Evolutionary conservation across 30 jellyfish, hydroid and myxozoan genomes (phyloP).

Genomic region (Chrysaora quinquecirrha): DNA sequence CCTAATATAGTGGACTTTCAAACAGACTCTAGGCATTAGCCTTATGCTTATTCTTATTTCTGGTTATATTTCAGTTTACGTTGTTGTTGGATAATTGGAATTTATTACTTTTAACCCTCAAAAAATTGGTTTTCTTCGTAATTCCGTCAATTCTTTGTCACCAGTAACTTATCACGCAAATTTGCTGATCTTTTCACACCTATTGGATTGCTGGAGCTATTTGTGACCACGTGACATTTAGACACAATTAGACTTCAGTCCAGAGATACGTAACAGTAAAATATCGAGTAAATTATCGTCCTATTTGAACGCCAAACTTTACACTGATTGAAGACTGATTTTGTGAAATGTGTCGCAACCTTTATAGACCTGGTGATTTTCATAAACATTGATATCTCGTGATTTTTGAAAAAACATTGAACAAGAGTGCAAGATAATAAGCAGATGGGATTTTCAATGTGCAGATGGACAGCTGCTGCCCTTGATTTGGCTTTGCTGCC

Average conservation of each 20-base stretch:
- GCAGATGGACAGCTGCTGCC: too few species aligned
- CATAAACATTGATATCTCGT: not conserved
- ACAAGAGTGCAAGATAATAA: too few species aligned
- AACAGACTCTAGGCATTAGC: not conserved
- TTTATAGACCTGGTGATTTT: too few species aligned
- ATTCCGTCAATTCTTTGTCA: not conserved
- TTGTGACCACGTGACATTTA: constrained; percentile 13
- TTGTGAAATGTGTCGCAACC: constrained; percentile 7
- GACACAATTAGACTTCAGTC: constrained; percentile 6
- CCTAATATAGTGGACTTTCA: not conserved
- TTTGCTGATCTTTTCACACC: not conserved
- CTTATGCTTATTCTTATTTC: not conserved
- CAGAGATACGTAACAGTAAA: constrained; percentile 15
- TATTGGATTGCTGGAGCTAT: not conserved
- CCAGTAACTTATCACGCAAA: constrained; percentile 2
- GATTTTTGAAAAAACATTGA: not conserved
- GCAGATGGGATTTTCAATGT: too few species aligned
- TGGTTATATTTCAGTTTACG: constrained; percentile 3
- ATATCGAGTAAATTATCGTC: constrained; percentile 10
- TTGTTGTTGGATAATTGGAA: constrained; percentile 1
- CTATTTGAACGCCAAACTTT: constrained; percentile 4
- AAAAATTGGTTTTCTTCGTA: constrained; percentile 5
- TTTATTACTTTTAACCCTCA: constrained; percentile 3
- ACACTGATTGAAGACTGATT: constrained; percentile 8
- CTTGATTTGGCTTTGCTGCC: too few species aligned